These are phyloP conservation scores for Lineus longissimus DNA, from an alignment of 1,140 invertebrate species.

Conservation along the genomic window DNA sequence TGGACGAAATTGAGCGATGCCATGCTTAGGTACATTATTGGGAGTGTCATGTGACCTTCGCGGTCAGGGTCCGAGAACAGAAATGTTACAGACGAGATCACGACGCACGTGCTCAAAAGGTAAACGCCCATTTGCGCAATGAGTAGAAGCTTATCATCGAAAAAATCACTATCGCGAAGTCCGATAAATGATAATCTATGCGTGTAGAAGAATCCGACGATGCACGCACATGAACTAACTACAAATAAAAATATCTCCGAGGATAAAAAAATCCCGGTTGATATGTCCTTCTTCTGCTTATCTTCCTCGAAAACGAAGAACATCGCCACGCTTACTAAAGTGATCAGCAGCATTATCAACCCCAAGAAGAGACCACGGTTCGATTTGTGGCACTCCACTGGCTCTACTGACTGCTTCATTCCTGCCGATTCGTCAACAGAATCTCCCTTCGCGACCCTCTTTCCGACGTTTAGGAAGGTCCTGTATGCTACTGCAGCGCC, in stretches of 20 bases:
- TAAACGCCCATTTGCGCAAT: constrained; percentile 3
- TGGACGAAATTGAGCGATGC: background rate
- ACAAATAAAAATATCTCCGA: background rate
- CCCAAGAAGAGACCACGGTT: constrained; percentile 88
- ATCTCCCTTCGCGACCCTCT: constrained; percentile 23
- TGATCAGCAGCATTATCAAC: constrained; percentile 77
- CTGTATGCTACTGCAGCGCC: constrained; percentile 76
- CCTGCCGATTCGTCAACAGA: no score
- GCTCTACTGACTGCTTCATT: background rate
- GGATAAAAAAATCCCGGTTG: background rate
- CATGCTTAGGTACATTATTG: background rate
- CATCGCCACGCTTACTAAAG: constrained; percentile 91
- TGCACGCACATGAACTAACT: background rate
- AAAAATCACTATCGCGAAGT: constrained; percentile 51
- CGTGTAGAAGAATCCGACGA: background rate
- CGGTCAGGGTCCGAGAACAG: constrained; percentile 65
- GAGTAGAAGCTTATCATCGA: background rate
- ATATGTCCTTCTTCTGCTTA: background rate
- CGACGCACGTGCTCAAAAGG: background rate
- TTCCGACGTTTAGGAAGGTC: constrained; percentile 45
- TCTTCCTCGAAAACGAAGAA: constrained; percentile 82
- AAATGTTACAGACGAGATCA: background rate
- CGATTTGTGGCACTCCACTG: constrained; percentile 87
- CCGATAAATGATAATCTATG: background rate
- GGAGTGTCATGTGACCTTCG: background rate